Evolutionary conservation across 2,888 invertebrate genomes (phyloP).

Genomic region (Acleris holmiana): DNA sequence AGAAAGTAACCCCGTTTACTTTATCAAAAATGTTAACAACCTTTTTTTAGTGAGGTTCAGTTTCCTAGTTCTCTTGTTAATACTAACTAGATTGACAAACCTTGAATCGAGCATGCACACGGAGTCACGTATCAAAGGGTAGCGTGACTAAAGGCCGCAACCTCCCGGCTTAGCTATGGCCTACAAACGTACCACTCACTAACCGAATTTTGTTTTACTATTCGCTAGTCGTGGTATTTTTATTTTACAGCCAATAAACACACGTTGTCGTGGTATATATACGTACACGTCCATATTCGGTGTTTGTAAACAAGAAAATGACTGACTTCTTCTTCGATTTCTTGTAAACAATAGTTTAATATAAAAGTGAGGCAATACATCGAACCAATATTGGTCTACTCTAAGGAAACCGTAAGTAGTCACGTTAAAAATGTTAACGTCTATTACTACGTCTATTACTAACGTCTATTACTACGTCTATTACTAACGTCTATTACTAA

Average conservation of each 20-base stretch:
- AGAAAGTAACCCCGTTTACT: no score
- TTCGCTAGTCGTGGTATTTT: conserved; percentile 3
- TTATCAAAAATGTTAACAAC: no score
- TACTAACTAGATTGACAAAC: background rate
- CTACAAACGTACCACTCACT: background rate
- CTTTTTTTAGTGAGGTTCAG: background rate
- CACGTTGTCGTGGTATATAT: background rate
- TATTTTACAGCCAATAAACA: background rate
- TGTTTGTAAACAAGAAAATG: no score
- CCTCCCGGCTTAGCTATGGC: conserved; percentile 1
- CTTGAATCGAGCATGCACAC: conserved; percentile 6
- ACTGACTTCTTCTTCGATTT: no score
- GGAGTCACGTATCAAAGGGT: conserved; percentile 20
- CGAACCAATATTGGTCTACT: no score
- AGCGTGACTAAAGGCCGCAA: conserved; percentile 27
- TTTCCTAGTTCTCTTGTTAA: background rate
- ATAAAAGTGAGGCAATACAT: no score
- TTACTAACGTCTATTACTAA: no score
- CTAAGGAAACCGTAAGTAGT: no score
- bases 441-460: no score
- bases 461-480: no score
- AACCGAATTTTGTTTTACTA: conserved; percentile 7
- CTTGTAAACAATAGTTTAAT: no score
- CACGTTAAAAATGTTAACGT: no score
- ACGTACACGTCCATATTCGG: background rate